A percentile compares a stretch with the other conserved stretches of the same genome.
These are phyloP conservation scores for Tenthredo distinguenda DNA, from an alignment of 2,888 invertebrate genomes.

Conservation along the genomic window DNA sequence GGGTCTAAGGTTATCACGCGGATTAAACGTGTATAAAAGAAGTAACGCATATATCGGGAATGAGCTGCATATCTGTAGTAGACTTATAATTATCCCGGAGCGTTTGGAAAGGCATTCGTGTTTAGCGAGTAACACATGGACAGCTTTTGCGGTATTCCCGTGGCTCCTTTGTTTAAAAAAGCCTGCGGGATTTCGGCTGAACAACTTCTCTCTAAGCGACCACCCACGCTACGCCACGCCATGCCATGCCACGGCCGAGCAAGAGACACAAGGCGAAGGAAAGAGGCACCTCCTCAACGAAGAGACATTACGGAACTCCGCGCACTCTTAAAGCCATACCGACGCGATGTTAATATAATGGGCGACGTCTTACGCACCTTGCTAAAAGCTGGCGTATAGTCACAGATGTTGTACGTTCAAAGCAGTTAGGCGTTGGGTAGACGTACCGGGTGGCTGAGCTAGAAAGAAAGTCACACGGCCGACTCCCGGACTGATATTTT, in stretches of 20 bases:
- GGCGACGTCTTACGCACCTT: constrained; percentile 59
- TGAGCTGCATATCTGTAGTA: constrained; percentile 18
- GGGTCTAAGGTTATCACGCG: neutral
- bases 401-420: constrained; percentile 42
- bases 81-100: neutral
- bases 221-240: neutral
- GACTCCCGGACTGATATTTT: neutral
- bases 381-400: constrained; percentile 54
- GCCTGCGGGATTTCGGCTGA: constrained; percentile 66
- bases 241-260: neutral
- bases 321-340: constrained; percentile 43
- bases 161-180: constrained; percentile 53
- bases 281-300: constrained; percentile 25
- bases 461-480: neutral
- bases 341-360: constrained; percentile 63
- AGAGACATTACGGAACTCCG: constrained; percentile 46
- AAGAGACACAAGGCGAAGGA: constrained; percentile 17
- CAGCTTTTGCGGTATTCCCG: constrained; percentile 13
- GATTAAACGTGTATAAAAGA: neutral
- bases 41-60: constrained; percentile 29
- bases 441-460: constrained; percentile 21
- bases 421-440: constrained; percentile 7
- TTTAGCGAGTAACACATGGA: constrained; percentile 7
- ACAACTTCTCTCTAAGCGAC: constrained; percentile 57
- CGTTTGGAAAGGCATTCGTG: constrained; percentile 34